Conservation (phyloP, 2,113 vertebrate genomes). For the Cnemophilus loriae region DNA sequence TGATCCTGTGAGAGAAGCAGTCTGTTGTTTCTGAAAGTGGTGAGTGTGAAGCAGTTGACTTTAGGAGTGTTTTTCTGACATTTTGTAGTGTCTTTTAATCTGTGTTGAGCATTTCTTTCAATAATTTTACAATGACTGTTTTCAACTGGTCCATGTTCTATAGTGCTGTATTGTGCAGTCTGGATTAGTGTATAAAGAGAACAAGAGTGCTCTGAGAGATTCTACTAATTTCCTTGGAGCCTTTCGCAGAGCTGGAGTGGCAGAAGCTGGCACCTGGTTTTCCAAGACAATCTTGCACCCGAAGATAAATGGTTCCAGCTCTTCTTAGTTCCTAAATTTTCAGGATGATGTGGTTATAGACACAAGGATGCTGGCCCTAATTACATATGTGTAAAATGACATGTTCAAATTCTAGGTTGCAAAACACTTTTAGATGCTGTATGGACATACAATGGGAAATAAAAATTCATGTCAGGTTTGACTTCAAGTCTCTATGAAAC, state of each 20-base stretch:
- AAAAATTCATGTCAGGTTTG: background rate
- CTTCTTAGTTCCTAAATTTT: background rate
- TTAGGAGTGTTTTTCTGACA: background rate
- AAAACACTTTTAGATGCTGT: background rate
- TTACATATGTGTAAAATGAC: background rate
- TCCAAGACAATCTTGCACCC: background rate
- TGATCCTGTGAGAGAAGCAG: background rate
- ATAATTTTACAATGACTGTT: background rate
- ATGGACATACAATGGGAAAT: background rate
- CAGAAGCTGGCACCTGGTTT: background rate
- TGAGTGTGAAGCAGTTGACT: background rate
- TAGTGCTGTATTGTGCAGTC: background rate
- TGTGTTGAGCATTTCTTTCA: background rate
- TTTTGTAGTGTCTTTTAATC: background rate
- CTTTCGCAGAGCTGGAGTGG: background rate
- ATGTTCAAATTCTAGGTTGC: background rate
- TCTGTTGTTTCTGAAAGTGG: background rate
- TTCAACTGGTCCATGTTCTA: background rate
- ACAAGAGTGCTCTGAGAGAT: background rate
- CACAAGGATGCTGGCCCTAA: background rate
- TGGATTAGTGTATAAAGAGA: background rate
- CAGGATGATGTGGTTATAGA: background rate
- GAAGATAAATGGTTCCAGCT: background rate
- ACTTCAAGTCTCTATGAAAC: background rate
- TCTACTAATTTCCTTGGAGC: background rate